Evolutionary conservation across 2,888 invertebrate species (phyloP), one percentile per base, ranked within the genome.

Genomic region (Fabriciana adippe): DNA sequence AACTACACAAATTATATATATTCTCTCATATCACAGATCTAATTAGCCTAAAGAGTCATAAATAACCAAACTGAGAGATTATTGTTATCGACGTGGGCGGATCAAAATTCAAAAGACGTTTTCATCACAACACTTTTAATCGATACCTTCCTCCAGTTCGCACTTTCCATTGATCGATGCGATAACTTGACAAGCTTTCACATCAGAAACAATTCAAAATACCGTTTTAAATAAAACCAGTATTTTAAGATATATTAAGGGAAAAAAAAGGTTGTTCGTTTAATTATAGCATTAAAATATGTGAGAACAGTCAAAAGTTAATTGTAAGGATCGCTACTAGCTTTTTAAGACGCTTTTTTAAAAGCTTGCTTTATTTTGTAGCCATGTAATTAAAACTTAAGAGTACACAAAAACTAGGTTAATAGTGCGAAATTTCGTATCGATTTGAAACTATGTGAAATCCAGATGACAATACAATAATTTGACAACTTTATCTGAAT

Each of bases 101-200:
- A 59, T 59, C 48, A 48, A 48, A 48, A 47, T 26, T 47, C n/a
- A 11, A 59, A 31, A 8, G 48, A 59, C 35, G 35, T 41, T 41
- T 41, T 41, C 35, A 41, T 41, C 35, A 48, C 21, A 59, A 55
- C 15, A 11, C n/a, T 59, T 59, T 59, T 59, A 48, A 26, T 59
- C 59, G 59, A 59, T 48, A 48, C 16, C 57, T 31, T 45, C 59
- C 48, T 41, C 35, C 47, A 59, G 59, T 59, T 59, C 48, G 31
- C 59, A 59, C 59, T 59, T 59, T 59, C 59, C 59, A 59, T 26
- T 59, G 59, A 59, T 59, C 48, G 59, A 59, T 59, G 59, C 59
- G 59, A 59, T 59, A 59, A 48, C 59, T 59, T 59, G 59, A 59
- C 59, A 26, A 31, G 59, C 59, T 59, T 48, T 59, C 59, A 48